phyloP scores from a whole-genome alignment of 2,888 invertebrate genomes.

The Mesochorus sp. region DNA sequence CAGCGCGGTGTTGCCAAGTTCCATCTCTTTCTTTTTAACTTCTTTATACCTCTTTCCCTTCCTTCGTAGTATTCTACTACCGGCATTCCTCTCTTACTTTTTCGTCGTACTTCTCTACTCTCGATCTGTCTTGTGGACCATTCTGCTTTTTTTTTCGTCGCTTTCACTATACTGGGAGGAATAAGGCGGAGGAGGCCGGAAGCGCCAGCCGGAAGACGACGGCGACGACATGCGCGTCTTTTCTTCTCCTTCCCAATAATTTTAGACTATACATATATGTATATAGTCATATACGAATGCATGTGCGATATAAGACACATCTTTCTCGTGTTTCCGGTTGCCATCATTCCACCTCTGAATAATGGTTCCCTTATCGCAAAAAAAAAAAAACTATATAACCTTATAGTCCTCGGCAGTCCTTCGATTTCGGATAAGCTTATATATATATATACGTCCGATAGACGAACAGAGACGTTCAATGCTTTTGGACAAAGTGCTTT shows the following conservation, averaged over 20 bases:
- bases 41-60: conserved; percentile 30
- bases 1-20: conserved; percentile 65
- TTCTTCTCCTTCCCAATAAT: conserved; percentile 7
- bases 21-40: conserved; percentile 26
- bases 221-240: conserved; percentile 24
- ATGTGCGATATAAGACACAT: neutral
- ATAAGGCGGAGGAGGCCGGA: neutral
- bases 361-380: neutral
- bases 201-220: conserved; percentile 15
- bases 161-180: conserved; percentile 26
- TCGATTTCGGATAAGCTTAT: conserved; percentile 2
- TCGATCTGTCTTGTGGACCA: conserved; percentile 14
- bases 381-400: neutral
- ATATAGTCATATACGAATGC: too few species aligned
- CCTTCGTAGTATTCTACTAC: conserved; percentile 22
- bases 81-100: conserved; percentile 14
- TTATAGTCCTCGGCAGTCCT: neutral
- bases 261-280: too few species aligned
- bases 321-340: neutral
- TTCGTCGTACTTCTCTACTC: conserved; percentile 25
- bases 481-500: conserved; percentile 10
- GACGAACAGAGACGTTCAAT: conserved; percentile 19
- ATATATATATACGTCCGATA: neutral
- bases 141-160: conserved; percentile 41
- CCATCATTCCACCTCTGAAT: neutral